Conservation (phyloP, 2,888 invertebrate genomes). For the Thecocarcelia acutangulata region DNA sequence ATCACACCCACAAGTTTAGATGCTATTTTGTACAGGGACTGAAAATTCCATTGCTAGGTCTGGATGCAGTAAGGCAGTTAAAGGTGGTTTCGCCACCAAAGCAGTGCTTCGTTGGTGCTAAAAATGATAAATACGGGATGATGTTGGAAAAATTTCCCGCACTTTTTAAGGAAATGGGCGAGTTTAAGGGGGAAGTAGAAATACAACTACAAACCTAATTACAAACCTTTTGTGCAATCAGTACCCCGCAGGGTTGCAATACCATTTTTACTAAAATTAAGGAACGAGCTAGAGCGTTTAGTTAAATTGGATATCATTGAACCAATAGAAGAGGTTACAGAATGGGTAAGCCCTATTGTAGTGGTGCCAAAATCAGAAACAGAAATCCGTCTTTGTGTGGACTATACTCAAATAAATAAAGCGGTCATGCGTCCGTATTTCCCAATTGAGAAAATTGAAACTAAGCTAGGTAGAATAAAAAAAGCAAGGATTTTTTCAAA, state of each 20-base stretch:
- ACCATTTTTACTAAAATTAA: slow-evolving; percentile 28
- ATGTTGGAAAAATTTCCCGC: too few species aligned
- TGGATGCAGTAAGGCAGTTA: slow-evolving; percentile 13
- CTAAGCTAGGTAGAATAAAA: slow-evolving; percentile 29
- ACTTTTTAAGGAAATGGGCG: neutral
- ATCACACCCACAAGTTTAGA: too few species aligned
- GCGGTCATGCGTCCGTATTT: slow-evolving; percentile 40
- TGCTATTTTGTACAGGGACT: slow-evolving; percentile 11
- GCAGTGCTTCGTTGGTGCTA: too few species aligned
- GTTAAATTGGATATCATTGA: slow-evolving; percentile 11
- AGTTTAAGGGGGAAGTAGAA: neutral
- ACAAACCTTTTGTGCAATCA: too few species aligned
- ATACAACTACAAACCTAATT: too few species aligned
- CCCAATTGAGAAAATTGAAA: slow-evolving; percentile 23
- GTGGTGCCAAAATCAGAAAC: neutral
- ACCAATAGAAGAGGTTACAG: slow-evolving; percentile 31
- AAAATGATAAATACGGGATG: too few species aligned
- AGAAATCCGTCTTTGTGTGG: slow-evolving; percentile 26
- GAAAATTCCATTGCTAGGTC: slow-evolving; percentile 21
- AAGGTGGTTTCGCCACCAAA: slow-evolving; percentile 22
- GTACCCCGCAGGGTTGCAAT: slow-evolving; percentile 10
- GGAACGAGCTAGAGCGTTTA: slow-evolving; percentile 16
- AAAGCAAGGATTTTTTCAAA: neutral
- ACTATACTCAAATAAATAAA: slow-evolving; percentile 29
- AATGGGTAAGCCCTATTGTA: slow-evolving; percentile 47